Percentiles rank a stretch among this genome's conserved stretches.
Evolutionary conservation across 2,113 vertebrate genomes (phyloP).

Genomic region (Cettia cetti): DNA sequence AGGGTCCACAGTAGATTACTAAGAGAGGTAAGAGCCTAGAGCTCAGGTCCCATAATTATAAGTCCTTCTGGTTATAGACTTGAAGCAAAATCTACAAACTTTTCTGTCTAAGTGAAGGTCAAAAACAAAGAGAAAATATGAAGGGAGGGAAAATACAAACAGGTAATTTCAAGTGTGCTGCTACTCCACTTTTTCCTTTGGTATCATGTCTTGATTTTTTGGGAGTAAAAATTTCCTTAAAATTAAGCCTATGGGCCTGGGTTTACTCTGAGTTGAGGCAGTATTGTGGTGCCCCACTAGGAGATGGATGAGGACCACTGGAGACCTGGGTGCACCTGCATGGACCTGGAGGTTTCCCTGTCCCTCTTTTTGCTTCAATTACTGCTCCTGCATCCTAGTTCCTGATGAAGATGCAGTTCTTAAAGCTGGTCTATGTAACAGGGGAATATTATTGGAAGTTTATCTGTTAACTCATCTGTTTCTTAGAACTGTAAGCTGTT

Average conservation of each 20-base stretch:
- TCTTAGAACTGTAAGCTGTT: no score
- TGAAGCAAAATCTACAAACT: not conserved
- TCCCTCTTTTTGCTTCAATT: not conserved
- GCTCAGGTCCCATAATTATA: not conserved
- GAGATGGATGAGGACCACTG: not conserved
- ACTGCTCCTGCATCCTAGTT: not conserved
- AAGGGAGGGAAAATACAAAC: not conserved
- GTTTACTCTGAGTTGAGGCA: not conserved
- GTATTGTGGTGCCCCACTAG: not conserved
- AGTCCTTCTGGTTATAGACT: not conserved
- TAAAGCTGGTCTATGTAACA: not conserved
- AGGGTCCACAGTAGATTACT: not conserved
- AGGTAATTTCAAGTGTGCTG: not conserved
- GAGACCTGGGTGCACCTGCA: not conserved
- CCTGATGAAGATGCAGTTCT: not conserved
- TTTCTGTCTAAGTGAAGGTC: not conserved
- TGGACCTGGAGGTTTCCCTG: not conserved
- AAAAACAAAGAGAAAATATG: not conserved
- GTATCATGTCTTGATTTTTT: not conserved
- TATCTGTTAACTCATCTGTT: not conserved
- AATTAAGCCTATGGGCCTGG: not conserved
- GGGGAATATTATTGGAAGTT: not conserved
- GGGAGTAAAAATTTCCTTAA: not conserved
- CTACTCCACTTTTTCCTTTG: not conserved
- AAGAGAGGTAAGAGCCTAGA: not conserved